Evolutionary conservation across 64 coral and sea anemone genomes (phyloP), one percentile per base, ranked within the genome.

Genomic region (Orbicella faveolata): DNA sequence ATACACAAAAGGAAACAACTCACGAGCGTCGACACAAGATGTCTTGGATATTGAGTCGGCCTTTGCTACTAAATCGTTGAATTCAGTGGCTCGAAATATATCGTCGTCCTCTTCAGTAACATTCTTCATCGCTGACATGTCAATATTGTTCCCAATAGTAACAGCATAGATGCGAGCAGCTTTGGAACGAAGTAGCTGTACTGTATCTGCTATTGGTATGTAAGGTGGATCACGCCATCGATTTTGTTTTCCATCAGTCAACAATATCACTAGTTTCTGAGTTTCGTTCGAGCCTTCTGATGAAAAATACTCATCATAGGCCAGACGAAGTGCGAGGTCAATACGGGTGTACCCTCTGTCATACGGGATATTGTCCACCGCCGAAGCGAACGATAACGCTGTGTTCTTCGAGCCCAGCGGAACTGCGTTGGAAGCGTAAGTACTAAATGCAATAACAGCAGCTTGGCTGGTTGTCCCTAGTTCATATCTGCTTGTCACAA

Each of bases 231-330:
- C n/a, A n/a, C n/a, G n/a, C n/a, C n/a, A n/a, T n/a, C n/a, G n/a
- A n/a, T n/a, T n/a, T n/a, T n/a, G n/a, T n/a, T n/a, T n/a, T 23
- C 48, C 77, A 79, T 79, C 48, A 52, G 77, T 79, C 8, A 79
- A 25, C 52, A 79, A 57, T 11, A 79, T 79, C 18, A 79, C 52
- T 48, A 79, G 21, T 57, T 52, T 79, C 77, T 79, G 77, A 30
- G 48, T 79, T 6, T 79, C 77, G 52, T 79, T 79, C 39, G 52
- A 21, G 48, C 3, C 25, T 1, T 20, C 39, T 20, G 44, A 53
- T 79, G 77, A 48, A 79, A 79, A 79, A 30, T 79, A 79, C 54
- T 79, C 48, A 7, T 79, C n/a, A 19, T 79, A 79, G 14, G n/a
- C 77, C 21, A 79, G 37, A 3, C 5, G 1, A 25, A 79, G 48